Evolutionary conservation across 2,888 invertebrate genomes (phyloP), one percentile per base, ranked within the genome.

Genomic region (Junonia oenone): DNA sequence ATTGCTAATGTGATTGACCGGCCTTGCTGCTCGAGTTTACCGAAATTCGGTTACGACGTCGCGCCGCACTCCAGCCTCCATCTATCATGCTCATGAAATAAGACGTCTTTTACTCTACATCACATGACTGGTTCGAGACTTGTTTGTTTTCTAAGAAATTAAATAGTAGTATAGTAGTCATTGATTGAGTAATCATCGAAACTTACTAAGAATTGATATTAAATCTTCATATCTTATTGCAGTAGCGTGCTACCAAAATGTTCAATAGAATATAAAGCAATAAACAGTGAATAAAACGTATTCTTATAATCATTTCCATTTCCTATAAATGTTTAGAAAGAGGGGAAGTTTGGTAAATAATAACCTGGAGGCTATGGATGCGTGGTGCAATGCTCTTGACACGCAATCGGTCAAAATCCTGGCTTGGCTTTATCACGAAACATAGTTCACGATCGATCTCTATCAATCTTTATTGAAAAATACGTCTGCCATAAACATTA

Each of bases 361-460:
- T 64, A 69, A 63, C 72, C 74, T 63, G 43, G 62, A 63, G 71
- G 78, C 73, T 66, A 70, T 68, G 66, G 63, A 66, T 61, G 66
- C 65, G 67, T 70, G 72, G 79, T 71, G 80, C 75, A 81, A 75
- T 65, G 79, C 68, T 73, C 73, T 63, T 64, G 59, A 68, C 82
- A 83, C 78, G 80, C 81, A 64, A 82, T 59, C 76, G 76, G 76
- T 77, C 74, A 78, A 78, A 77, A 76, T 68, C 70, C 78, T 69
- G 66, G 31, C 45, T 31, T 9, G 15, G 49, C 46, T 8, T 14
- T 46, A 57, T 50, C 38, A 53, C 49, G 19, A 22, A 56, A 54
- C 48, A 15, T 3, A 27, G 19, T 40, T 45, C 45, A 26, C 9
- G 6, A 13, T 19, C 43, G 8, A 6, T 43, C 17, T 17, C 22